phyloP scores from a whole-genome alignment of 2,888 invertebrate species.

The Blera fallax region DNA sequence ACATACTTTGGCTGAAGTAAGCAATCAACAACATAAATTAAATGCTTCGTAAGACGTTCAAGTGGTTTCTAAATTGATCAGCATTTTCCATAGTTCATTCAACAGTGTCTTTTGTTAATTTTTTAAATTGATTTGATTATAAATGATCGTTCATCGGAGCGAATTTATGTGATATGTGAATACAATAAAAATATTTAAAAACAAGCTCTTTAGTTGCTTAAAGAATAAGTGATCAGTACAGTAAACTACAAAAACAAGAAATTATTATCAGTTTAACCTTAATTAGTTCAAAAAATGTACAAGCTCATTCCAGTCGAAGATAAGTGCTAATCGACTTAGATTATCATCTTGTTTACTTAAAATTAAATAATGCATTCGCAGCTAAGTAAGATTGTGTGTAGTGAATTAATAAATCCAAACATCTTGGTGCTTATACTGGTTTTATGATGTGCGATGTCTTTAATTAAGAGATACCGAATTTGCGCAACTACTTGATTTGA shows the following conservation, averaged over 20 bases:
- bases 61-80: not conserved
- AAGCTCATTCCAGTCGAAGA: not conserved
- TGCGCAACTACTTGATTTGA: too few relatives aligned
- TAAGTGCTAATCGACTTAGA: not conserved
- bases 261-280: not conserved
- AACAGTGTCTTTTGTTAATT: not conserved
- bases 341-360: not conserved
- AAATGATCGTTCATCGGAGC: too few relatives aligned
- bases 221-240: not conserved
- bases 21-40: not conserved
- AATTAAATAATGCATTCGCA: not conserved
- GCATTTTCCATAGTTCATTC: not conserved
- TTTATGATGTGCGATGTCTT: too few relatives aligned
- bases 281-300: not conserved
- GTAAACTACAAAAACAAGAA: not conserved
- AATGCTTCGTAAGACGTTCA: not conserved
- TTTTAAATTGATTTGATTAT: not conserved
- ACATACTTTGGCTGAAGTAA: not conserved
- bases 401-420: too few relatives aligned
- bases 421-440: too few relatives aligned
- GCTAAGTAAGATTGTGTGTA: too few relatives aligned
- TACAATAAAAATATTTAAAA: too few relatives aligned
- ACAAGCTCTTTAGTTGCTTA: not conserved
- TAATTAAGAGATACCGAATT: too few relatives aligned
- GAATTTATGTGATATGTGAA: not conserved